Evolutionary conservation across 2,797 vertebrate genomes (phyloP).

Genomic region (Pseudochromis fuscus): DNA sequence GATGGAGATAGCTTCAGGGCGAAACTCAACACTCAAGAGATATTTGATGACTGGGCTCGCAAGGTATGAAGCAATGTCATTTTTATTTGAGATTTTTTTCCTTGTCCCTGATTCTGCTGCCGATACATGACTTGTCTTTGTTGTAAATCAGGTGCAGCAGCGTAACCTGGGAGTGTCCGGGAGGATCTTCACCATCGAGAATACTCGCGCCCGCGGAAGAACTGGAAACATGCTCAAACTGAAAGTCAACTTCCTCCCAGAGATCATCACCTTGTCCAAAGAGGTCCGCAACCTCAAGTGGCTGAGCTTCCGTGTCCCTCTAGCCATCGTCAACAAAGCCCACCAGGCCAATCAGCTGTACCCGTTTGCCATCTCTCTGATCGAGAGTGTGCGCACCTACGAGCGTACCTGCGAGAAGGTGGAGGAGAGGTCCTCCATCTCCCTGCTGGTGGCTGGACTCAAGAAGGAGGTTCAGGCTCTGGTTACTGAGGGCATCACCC

Average conservation of each 20-base stretch:
- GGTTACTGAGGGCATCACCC: slow-evolving; percentile 93
- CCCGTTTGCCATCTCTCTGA: slow-evolving; percentile 98
- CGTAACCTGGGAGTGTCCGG: slow-evolving; percentile 98
- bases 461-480: slow-evolving; percentile 98
- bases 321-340: slow-evolving; percentile 99
- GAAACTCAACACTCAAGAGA: slow-evolving; percentile 99
- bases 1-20: slow-evolving; percentile 99
- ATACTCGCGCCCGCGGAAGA: slow-evolving; percentile 92
- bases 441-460: slow-evolving; percentile 94
- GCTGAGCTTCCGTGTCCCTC: slow-evolving; percentile 97
- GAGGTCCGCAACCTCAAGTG: slow-evolving; percentile 99
- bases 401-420: slow-evolving; percentile 99
- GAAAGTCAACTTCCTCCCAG: slow-evolving; percentile 98
- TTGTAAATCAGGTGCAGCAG: slow-evolving; percentile 87
- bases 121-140: background rate
- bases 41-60: slow-evolving; percentile 99
- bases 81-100: background rate
- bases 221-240: slow-evolving; percentile 95
- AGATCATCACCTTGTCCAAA: slow-evolving; percentile 99
- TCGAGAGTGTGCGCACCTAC: slow-evolving; percentile 97
- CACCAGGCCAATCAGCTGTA: slow-evolving; percentile 99
- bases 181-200: slow-evolving; percentile 98
- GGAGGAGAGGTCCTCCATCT: slow-evolving; percentile 94
- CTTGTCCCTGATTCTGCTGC: background rate
- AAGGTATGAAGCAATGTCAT: slow-evolving; percentile 83